Evolutionary conservation across 2,113 vertebrate species (phyloP), one percentile per base, ranked within the genome.

Genomic region (Hydropotes inermis): DNA sequence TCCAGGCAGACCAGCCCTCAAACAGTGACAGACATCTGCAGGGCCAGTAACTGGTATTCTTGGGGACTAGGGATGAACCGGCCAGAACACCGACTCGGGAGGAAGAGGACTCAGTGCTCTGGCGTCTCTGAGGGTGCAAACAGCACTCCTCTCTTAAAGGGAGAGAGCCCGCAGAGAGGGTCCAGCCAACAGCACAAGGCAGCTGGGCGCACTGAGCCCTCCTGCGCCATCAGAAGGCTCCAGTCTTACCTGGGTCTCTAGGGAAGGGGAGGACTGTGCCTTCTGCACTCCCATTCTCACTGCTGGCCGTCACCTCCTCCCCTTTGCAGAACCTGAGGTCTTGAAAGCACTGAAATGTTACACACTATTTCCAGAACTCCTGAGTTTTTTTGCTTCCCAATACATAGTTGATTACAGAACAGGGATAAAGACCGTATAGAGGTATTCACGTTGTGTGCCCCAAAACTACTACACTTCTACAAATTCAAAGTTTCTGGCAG

Each of bases 101-200:
- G 33, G 45, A 81, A 54, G 89, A 33, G 36, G 36, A 11, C 43
- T 61, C 57, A 1, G 15, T 16, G 30, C 58, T 57, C 55, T 17
- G 50, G 45, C 9, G 7, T n/a, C 45, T 78, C 50, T 78, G 19
- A 1, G 55, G 28, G 33, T 16, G 6, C 28, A 57, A 43, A 17
- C 1, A 9, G 67, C 1, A 12, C 61, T 74, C 25, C 39, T 84
- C 81, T 58, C 30, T 78, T 85, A 58, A 33, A 33, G 60, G 43
- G 2, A 94, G 27, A 87, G 76, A 57, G 50, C 27, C 12, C 7
- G 14, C 7, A 39, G 36, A 28, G 33, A 47, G 55, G 15, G 36
- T 0, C 36, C 54, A 8, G 25, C n/a, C 47, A n/a, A 23, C 2
- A 33, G 4, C 1, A 0, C 25, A 2, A 47, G 36, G 33, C 1